Evolutionary conservation across 2,888 invertebrate genomes (phyloP).

Genomic region (Erpobdella octoculata): DNA sequence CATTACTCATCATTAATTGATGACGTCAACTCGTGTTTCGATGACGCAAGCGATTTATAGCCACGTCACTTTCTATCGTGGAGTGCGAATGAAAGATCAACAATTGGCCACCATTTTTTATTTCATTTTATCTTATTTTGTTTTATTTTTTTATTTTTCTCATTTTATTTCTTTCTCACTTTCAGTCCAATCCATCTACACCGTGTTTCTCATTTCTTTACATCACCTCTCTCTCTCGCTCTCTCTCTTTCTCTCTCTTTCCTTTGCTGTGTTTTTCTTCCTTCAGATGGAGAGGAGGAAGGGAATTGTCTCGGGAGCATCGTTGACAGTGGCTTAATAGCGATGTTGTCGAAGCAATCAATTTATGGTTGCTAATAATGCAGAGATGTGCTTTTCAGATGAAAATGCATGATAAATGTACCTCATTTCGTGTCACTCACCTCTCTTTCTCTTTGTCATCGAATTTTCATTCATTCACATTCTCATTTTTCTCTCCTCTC

Average conservation of each 20-base stretch:
- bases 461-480: neutral
- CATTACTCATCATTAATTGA: too few relatives aligned
- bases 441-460: neutral
- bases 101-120: neutral
- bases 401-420: too few relatives aligned
- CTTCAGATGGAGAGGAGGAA: too few relatives aligned
- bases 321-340: neutral
- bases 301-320: too few relatives aligned
- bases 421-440: too few relatives aligned
- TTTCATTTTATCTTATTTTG: neutral
- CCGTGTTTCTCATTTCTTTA: conserved; percentile 10
- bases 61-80: too few relatives aligned
- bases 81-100: neutral
- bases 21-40: too few relatives aligned
- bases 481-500: neutral
- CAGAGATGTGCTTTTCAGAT: too few relatives aligned
- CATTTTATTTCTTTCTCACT: neutral
- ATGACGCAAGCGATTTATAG: too few relatives aligned
- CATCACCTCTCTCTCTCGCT: conserved; percentile 24
- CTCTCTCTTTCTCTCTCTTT: neutral
- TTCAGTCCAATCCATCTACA: conserved; percentile 1
- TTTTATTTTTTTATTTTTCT: neutral
- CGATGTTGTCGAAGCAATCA: neutral
- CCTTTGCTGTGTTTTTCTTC: neutral
- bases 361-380: neutral